Base-by-base conservation (phyloP, 2,888 invertebrate species). In the Lottia gigantea region DNA sequence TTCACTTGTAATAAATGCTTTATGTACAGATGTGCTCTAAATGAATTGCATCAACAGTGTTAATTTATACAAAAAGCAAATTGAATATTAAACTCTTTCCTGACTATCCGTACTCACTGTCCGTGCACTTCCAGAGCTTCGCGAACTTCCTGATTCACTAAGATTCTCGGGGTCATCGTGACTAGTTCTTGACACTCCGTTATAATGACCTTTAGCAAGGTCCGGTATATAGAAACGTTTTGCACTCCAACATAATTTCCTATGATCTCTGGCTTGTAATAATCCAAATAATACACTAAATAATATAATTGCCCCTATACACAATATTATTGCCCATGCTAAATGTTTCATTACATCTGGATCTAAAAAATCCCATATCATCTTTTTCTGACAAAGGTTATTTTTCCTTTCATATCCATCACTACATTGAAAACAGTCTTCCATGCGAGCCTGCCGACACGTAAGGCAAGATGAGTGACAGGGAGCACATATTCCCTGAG, bases 281-380 rank as follows among this genome's bases (percentile, higher is more conserved):
- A 83, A 74, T 67, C 80, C 82, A 72, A 83, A 84, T 64, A 82
- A 78, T 65, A 84, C 80, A 69, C 80, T 81, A 71, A 62, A 62
- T 65, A 84, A 70, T 65, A 83, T 74, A 68, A 84, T 81, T 64
- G 82, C 82, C 49, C 80, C 82, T 46, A 83, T 82, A 76, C 84
- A 83, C 67, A 84, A 76, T 62, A 82, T 82, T 46, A 84, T 83
- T 46, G 82, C 83, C 83, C 83, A 83, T 64, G 83, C 80, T 66
- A 83, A 80, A 71, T 82, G 83, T 68, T 83, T 82, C 73, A 83
- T 73, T 75, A 84, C 80, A 66, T 82, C 82, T 46, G 83, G 83
- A 70, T 83, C 83, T 46, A 85, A 74, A 67, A 83, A 80, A 75
- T 85, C 82, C 83, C 82, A 81, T 68, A 85, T 79, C 79, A 82